A percentile compares a stretch with the other conserved stretches of the same genome.
Evolutionary conservation across 2,888 invertebrate genomes (phyloP).

Genomic region (Mellilla xanthometata): DNA sequence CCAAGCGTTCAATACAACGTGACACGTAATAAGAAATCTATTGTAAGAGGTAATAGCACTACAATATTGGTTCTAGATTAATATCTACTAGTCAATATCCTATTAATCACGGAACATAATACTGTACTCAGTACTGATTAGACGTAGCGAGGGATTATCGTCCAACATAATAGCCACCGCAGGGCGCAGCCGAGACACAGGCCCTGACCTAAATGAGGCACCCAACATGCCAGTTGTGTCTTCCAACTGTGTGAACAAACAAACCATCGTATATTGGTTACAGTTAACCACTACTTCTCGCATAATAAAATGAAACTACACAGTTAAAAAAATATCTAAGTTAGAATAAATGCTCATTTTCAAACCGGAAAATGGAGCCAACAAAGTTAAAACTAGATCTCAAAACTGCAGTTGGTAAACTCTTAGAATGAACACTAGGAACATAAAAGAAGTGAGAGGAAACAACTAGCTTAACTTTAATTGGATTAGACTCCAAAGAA

Average conservation of each 20-base stretch:
- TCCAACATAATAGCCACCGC: conserved; percentile 41
- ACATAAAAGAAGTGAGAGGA: conserved; percentile 29
- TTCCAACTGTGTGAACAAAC: not conserved
- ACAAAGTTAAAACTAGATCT: conserved; percentile 14
- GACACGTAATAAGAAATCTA: not conserved
- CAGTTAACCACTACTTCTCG: too few relatives aligned
- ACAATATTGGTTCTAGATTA: conserved; percentile 32
- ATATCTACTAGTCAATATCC: conserved; percentile 34
- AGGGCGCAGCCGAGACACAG: conserved; percentile 51
- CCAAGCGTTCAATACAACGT: not conserved
- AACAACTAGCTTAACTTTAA: conserved; percentile 29
- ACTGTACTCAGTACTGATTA: conserved; percentile 42
- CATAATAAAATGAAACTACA: too few relatives aligned
- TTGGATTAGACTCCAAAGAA: conserved; percentile 19
- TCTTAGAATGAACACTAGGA: conserved; percentile 22
- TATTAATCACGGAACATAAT: conserved; percentile 41
- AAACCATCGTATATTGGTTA: too few relatives aligned
- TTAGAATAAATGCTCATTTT: conserved; percentile 3
- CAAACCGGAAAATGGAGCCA: conserved; percentile 11
- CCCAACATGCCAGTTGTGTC: conserved; percentile 32
- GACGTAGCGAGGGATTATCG: conserved; percentile 50
- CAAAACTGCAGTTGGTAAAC: conserved; percentile 16
- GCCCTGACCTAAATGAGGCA: conserved; percentile 58
- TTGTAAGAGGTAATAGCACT: conserved; percentile 3
- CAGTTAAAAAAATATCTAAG: too few relatives aligned